Percentiles rank a stretch among this genome's conserved stretches.
These are phyloP conservation scores for Apotomis turbidana DNA, from an alignment of 2,888 invertebrate genomes.

Conservation along the genomic window DNA sequence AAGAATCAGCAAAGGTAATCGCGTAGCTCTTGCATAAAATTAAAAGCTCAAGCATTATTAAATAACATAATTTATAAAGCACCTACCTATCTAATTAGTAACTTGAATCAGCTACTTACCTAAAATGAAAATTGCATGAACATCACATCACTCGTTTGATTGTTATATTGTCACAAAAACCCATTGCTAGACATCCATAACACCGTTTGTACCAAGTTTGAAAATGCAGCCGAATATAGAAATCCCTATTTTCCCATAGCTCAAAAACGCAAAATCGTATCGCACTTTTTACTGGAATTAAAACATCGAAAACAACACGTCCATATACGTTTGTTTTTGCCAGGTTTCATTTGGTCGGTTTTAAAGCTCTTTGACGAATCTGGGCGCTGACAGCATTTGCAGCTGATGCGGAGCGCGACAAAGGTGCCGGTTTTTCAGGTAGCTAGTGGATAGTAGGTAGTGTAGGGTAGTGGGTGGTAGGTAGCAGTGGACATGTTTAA, in stretches of 20 bases:
- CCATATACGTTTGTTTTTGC: constrained; percentile 9
- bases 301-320: not conserved
- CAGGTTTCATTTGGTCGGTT: constrained; percentile 9
- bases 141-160: too few species aligned
- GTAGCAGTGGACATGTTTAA: constrained; percentile 58
- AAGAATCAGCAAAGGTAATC: too few species aligned
- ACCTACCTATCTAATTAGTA: too few species aligned
- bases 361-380: constrained; percentile 44
- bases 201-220: not conserved
- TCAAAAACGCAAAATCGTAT: not conserved
- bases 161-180: too few species aligned
- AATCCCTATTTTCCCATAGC: too few species aligned
- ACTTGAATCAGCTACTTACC: too few species aligned
- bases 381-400: constrained; percentile 44
- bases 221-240: not conserved
- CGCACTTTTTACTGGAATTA: not conserved
- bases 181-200: too few species aligned
- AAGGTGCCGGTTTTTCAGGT: constrained; percentile 58
- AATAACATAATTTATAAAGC: too few species aligned
- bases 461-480: constrained; percentile 33
- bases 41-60: too few species aligned
- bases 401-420: constrained; percentile 47
- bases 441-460: constrained; percentile 44
- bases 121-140: too few species aligned
- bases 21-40: too few species aligned